A percentile compares a stretch with the other conserved stretches of the same genome.
Evolutionary conservation across 2,113 vertebrate genomes (phyloP).

Genomic region (Chaetura pelagica): DNA sequence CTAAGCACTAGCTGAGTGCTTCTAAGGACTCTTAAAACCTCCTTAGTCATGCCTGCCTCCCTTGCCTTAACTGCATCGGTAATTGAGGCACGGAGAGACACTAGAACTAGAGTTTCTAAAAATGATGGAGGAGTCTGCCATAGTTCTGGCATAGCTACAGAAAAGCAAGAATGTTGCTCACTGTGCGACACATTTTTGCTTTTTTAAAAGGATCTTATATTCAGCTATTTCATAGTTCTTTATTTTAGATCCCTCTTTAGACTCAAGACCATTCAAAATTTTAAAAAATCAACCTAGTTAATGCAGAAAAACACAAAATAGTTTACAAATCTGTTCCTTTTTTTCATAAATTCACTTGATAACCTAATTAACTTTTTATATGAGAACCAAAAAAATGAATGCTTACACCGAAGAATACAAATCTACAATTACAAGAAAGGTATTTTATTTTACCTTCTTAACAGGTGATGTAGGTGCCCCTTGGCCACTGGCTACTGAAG

Average conservation of each 20-base stretch:
- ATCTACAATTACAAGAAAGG: neutral
- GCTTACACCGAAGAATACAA: neutral
- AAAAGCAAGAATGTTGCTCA: neutral
- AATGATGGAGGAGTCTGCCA: neutral
- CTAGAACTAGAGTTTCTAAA: neutral
- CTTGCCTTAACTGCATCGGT: neutral
- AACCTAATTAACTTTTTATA: neutral
- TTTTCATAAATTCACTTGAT: neutral
- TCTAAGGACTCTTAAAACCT: neutral
- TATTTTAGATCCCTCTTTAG: neutral
- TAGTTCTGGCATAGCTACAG: neutral
- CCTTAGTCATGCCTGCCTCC: neutral
- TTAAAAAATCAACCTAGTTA: neutral
- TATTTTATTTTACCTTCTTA: slow-evolving; percentile 88
- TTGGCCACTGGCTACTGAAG: slow-evolving; percentile 86
- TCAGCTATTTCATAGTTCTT: neutral
- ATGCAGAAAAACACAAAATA: neutral
- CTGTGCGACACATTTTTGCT: neutral
- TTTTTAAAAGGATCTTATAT: neutral
- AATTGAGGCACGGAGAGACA: neutral
- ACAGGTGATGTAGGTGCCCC: slow-evolving; percentile 90
- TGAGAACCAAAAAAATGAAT: neutral
- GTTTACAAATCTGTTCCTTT: neutral
- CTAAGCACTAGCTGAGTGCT: neutral
- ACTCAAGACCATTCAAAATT: neutral